Base-by-base conservation (phyloP, 2,113 vertebrate genomes). In the Agelaius phoeniceus region DNA sequence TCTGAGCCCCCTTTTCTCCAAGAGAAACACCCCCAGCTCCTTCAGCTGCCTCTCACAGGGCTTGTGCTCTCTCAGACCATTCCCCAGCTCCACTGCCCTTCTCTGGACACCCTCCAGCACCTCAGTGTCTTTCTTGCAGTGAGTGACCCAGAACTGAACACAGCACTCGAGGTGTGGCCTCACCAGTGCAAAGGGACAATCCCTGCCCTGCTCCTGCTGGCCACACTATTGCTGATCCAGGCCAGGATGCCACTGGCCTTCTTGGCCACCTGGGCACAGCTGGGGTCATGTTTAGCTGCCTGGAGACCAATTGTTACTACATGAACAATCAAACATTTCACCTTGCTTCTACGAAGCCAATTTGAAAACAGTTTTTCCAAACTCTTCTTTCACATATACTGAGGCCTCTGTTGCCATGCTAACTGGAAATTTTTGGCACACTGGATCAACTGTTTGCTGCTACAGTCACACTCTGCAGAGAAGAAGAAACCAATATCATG, bases 81-180 rank as follows among this genome's bases (percentile, higher is more conserved):
- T 55, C n/a, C 49, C 49, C 57, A 63, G n/a, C 7, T 48, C n/a
- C 30, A 7, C 1, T 30, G 33, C 15, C n/a, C 20, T 37, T 58
- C 76, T 19, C 59, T 73, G 51, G 35, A 58, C 30, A 17, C 0
- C 0, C 31, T 73, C 3, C 21, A 62, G 35, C 43, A 2, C 35
- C 41, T n/a, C 24, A 21, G 0, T 0, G 2, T 15, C 21, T 26
- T 41, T 79, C 20, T 22, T 31, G 58, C 0, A 11, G 8, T 20
- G 23, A 62, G 23, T 23, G 16, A 24, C 13, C 30, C 43, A 51
- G 59, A 49, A 22, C 10, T 26, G 67, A 7, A 6, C 51, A 66
- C 35, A 58, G 35, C 24, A 15, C 26, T 58, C 1, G 0, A 49
- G 43, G 14, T 35, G 43, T 15, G 18, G 9, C 75, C 57, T 43